Evolutionary conservation across 2,797 vertebrate species (phyloP).

Genomic region (Dromococcyx pavoninus): DNA sequence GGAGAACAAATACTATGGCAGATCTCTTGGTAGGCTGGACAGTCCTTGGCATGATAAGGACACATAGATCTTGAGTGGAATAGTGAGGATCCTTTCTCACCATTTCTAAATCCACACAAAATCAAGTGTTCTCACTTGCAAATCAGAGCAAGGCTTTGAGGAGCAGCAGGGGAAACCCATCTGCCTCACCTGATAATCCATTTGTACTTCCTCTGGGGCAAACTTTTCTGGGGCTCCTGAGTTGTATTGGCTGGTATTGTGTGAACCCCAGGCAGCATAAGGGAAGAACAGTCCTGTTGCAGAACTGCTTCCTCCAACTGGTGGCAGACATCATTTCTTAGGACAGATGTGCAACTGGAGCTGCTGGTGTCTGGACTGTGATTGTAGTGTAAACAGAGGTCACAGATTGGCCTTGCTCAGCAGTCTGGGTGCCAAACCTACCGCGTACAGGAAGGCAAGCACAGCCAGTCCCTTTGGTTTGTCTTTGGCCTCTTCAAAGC

Average conservation of each 20-base stretch:
- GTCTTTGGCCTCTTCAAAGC: slow-evolving; percentile 82
- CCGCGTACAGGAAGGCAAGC: slow-evolving; percentile 86
- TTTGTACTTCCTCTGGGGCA: not conserved
- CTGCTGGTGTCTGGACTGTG: not conserved
- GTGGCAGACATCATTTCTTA: not conserved
- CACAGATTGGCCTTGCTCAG: not conserved
- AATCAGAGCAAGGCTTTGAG: not conserved
- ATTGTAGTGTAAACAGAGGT: fast-evolving
- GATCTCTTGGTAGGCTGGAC: not conserved
- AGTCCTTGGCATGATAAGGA: not conserved
- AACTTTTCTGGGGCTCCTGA: not conserved
- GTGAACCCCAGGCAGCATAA: not conserved
- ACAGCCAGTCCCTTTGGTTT: slow-evolving; percentile 87
- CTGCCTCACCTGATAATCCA: not conserved
- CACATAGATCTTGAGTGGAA: fast-evolving
- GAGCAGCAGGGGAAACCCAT: not conserved
- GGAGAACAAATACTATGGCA: not conserved
- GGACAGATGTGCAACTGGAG: not conserved
- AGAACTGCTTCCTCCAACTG: not conserved
- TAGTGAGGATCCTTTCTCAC: not conserved
- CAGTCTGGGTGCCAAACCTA: slow-evolving; percentile 46
- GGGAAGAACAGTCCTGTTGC: not conserved
- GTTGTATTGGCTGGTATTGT: not conserved
- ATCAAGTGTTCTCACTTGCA: not conserved
- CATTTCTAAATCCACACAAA: not conserved